Evolutionary conservation across 2,797 vertebrate genomes (phyloP).

Genomic region (Chaetophractus vellerosus): DNA sequence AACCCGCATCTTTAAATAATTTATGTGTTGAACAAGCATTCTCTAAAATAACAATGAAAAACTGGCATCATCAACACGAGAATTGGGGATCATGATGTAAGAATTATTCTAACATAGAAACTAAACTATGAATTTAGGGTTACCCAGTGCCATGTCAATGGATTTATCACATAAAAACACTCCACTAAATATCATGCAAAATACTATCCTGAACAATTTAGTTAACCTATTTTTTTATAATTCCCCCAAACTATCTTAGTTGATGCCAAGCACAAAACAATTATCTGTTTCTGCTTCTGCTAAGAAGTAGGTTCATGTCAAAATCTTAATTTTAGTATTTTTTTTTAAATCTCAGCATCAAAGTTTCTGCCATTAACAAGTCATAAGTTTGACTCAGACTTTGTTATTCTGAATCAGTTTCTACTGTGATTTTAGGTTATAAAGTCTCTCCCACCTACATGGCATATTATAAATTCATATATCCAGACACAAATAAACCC

Average conservation of each 20-base stretch:
- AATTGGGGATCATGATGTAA: background rate
- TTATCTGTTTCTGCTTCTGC: constrained; percentile 67
- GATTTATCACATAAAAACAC: background rate
- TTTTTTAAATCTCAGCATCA: constrained; percentile 42
- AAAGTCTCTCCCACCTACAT: constrained; percentile 72
- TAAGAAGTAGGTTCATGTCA: constrained; percentile 62
- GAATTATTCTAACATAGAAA: background rate
- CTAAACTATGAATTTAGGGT: background rate
- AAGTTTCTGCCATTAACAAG: constrained; percentile 61
- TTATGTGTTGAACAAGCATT: background rate
- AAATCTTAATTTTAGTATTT: constrained; percentile 47
- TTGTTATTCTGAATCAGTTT: constrained; percentile 67
- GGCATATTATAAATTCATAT: constrained; percentile 69
- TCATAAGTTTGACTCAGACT: constrained; percentile 67
- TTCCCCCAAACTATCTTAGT: constrained; percentile 56
- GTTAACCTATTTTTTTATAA: background rate
- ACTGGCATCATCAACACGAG: background rate
- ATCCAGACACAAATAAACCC: constrained; percentile 78
- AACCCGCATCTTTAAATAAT: background rate
- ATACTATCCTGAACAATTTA: constrained; percentile 37
- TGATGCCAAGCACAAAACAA: constrained; percentile 50
- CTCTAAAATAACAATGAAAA: background rate
- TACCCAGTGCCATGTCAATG: background rate
- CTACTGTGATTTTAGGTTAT: constrained; percentile 59
- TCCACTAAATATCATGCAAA: constrained; percentile 35